These are phyloP conservation scores for Troilus luridus DNA, from an alignment of 2,888 invertebrate genomes.

Conservation along the genomic window DNA sequence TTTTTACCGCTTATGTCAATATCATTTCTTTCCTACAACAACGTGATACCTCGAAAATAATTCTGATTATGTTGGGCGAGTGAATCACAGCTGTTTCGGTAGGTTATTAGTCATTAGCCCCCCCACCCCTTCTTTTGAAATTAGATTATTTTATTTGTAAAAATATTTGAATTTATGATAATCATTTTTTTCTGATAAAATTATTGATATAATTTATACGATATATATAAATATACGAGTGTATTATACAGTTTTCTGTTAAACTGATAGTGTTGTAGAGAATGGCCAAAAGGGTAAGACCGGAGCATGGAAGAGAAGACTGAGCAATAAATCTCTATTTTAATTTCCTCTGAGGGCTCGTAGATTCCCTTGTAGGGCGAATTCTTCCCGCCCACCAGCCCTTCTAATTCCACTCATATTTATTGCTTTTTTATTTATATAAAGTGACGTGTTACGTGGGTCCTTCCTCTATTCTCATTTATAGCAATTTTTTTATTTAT, in stretches of 20 bases:
- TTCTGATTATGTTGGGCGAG: too few species aligned
- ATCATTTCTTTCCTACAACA: too few species aligned
- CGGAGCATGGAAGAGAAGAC: neutral
- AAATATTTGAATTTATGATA: too few species aligned
- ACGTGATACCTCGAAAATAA: too few species aligned
- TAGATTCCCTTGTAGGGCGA: conserved; percentile 27
- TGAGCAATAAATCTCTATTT: conserved; percentile 22
- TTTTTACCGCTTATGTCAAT: too few species aligned
- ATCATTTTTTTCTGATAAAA: too few species aligned
- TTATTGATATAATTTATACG: too few species aligned
- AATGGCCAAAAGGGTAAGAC: neutral
- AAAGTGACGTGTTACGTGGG: neutral
- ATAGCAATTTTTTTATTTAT: neutral
- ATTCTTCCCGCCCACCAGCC: neutral
- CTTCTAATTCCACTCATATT: conserved; percentile 1
- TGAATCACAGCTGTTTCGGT: too few species aligned
- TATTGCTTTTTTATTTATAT: conserved; percentile 8
- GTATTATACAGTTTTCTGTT: neutral
- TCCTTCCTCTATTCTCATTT: neutral
- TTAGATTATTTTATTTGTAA: too few species aligned
- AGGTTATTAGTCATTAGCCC: too few species aligned
- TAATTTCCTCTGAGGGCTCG: conserved; percentile 24
- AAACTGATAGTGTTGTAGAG: neutral
- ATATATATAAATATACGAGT: too few species aligned
- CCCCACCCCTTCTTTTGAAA: too few species aligned